phyloP scores from a whole-genome alignment of 2,888 invertebrate genomes.

The Tenthredo amoena region DNA sequence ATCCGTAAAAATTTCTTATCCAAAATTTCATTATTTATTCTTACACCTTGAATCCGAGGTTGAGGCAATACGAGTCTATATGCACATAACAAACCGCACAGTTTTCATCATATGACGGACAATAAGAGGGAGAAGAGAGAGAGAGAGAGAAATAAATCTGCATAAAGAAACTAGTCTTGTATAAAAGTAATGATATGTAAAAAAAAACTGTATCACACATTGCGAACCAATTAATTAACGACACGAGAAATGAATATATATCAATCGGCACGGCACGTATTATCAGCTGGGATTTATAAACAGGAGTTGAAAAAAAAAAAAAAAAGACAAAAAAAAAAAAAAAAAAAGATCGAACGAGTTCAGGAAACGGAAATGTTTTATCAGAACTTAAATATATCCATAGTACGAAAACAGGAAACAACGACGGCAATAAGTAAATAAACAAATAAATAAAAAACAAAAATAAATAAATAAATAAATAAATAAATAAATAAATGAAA shows the following conservation, averaged over 20 bases:
- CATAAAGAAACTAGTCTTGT: neutral
- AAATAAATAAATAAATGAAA: neutral
- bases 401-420: neutral
- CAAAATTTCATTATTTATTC: neutral
- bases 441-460: neutral
- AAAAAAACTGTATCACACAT: too few relatives aligned
- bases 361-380: constrained; percentile 2
- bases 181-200: neutral
- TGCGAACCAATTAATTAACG: neutral
- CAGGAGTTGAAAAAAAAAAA: neutral
- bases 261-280: neutral
- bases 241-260: neutral
- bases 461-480: neutral
- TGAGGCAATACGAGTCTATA: neutral
- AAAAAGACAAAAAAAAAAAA: neutral
- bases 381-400: neutral
- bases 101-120: neutral
- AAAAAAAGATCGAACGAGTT: neutral
- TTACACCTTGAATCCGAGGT: neutral
- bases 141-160: neutral
- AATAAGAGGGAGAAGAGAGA: neutral
- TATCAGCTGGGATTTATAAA: neutral
- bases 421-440: neutral
- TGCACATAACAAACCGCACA: neutral
- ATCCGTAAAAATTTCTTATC: neutral